These are phyloP conservation scores for Drosophila persimilis DNA, from an alignment of 1,140 invertebrate genomes.

Conservation along the genomic window DNA sequence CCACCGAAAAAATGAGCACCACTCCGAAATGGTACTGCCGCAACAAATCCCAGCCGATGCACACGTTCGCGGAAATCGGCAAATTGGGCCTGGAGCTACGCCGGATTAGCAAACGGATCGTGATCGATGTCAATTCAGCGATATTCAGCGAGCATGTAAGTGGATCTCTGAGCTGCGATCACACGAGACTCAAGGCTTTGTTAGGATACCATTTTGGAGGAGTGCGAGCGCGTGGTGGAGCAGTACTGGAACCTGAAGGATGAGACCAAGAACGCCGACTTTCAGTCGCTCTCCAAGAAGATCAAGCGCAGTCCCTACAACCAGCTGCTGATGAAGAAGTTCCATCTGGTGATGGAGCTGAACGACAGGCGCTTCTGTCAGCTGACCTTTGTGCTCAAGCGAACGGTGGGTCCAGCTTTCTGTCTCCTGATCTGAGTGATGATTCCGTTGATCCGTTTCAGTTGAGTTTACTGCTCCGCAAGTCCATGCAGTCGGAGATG, in stretches of 20 bases:
- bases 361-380: conserved; percentile 79
- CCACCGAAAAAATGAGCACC: conserved; percentile 62
- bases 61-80: conserved; percentile 78
- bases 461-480: conserved; percentile 65
- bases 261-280: conserved; percentile 70
- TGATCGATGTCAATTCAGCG: conserved; percentile 77
- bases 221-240: conserved; percentile 74
- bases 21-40: conserved; percentile 82
- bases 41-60: conserved; percentile 82
- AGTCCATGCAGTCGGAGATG: conserved; percentile 74
- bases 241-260: conserved; percentile 76
- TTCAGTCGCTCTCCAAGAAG: conserved; percentile 76
- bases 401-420: conserved; percentile 54
- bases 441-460: conserved; percentile 17
- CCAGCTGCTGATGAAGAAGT: conserved; percentile 74
- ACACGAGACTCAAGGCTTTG: too few species aligned
- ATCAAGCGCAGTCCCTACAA: conserved; percentile 82
- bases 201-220: conserved; percentile 76
- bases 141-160: conserved; percentile 79
- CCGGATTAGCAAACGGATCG: conserved; percentile 73
- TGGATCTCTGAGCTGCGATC: background rate
- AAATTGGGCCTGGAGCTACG: conserved; percentile 74
- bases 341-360: conserved; percentile 66
- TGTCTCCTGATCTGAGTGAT: background rate
- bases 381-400: conserved; percentile 77